Percentiles rank a stretch among this genome's conserved stretches.
phyloP scores from a whole-genome alignment of 1,140 invertebrate species.

The Trichonephila inaurata region DNA sequence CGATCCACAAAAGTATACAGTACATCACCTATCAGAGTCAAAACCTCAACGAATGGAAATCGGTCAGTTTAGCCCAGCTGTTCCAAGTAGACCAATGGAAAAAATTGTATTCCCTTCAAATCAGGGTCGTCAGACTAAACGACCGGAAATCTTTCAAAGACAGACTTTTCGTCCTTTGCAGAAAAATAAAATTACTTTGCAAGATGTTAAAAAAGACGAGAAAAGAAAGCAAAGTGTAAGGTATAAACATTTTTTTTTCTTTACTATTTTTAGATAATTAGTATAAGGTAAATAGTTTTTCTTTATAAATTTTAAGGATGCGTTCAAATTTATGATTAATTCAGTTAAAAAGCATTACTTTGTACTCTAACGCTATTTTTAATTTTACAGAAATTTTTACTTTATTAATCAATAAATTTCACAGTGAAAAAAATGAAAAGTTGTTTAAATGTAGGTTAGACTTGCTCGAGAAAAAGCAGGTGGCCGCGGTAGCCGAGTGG shows the following conservation, averaged over 20 bases:
- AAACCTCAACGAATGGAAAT: neutral
- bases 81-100: slow-evolving; percentile 7
- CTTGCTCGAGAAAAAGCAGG: no score
- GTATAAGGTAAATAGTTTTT: no score
- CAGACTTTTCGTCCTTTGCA: neutral
- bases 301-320: no score
- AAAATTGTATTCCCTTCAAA: slow-evolving; percentile 30
- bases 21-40: neutral
- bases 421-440: no score
- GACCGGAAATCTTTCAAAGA: neutral
- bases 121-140: neutral
- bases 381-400: no score
- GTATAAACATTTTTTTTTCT: neutral
- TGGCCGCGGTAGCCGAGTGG: no score
- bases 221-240: slow-evolving; percentile 47
- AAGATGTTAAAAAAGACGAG: neutral
- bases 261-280: no score
- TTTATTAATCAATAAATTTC: no score
- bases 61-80: neutral
- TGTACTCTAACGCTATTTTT: no score
- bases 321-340: no score
- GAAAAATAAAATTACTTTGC: neutral
- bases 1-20: neutral
- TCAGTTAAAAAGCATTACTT: no score
- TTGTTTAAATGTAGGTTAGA: no score